Evolutionary conservation across 2,113 vertebrate species (phyloP).

Genomic region (Microcebus lehilahytsara): DNA sequence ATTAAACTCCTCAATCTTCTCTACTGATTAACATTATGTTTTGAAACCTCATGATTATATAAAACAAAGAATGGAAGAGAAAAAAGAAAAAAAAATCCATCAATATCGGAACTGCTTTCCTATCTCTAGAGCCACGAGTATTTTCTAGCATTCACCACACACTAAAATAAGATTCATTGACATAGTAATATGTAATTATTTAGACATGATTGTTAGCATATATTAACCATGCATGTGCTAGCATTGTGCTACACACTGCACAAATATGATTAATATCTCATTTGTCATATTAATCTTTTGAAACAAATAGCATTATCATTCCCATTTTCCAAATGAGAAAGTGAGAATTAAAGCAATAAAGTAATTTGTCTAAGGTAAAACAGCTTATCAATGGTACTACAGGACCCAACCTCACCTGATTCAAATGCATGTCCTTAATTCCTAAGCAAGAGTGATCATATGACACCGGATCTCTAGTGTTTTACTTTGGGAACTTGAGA

Average conservation of each 20-base stretch:
- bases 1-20: neutral
- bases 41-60: neutral
- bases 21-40: neutral
- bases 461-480: neutral
- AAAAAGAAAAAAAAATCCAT: neutral
- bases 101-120: neutral
- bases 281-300: neutral
- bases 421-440: neutral
- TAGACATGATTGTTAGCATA: neutral
- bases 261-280: neutral
- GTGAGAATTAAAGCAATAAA: neutral
- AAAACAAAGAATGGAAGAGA: conserved; percentile 7
- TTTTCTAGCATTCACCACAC: neutral
- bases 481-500: neutral
- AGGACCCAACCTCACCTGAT: neutral
- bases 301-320: neutral
- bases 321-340: neutral
- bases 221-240: neutral
- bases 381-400: neutral
- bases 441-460: neutral
- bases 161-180: neutral
- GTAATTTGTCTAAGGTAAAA: neutral
- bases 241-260: neutral
- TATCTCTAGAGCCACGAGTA: neutral
- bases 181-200: neutral